Base-by-base conservation (phyloP, 2,113 vertebrate species). In the human region DNA sequence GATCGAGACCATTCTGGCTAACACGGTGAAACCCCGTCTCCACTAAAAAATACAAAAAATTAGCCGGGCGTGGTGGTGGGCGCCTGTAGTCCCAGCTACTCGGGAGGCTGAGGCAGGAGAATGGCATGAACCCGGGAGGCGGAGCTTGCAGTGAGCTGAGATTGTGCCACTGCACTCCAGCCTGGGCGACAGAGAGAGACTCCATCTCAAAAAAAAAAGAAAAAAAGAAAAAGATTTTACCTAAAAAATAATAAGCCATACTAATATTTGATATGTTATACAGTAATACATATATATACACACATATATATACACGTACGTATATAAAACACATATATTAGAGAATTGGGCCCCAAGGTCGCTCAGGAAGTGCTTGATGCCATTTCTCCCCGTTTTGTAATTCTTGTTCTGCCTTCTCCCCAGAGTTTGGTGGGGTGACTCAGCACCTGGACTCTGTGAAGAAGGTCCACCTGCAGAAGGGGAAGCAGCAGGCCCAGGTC, bases 381-480 rank as follows among this genome's bases (percentile, higher is more conserved):
- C 6, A 27, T 87, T 55, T 86, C 45, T 72, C 48, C 25, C 38
- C 35, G 45, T 85, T 73, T 94, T 87, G 3, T 94, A 40, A 92
- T 86, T 55, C 38, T 84, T 84, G 25, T 61, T 96, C 22, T 45
- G 12, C 7, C 27, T 52, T 91, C 66, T 90, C 57, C 5, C 7
- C 89, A 99, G 99, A 98, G 68, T 98, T 98, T 68, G 86, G 96
- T 30, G 8, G 76, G 12, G 82, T 79, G 6, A 17, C 93, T 91
- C 98, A 85, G 86, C 97, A 50, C 32, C 96, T 98, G 84, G 88
- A 25, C 68, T 97, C 97, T 2, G 80, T 96, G 90, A 98, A 98
- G 87, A 97, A 97, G 94, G 98, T 99, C 91, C 98, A 98, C 79
- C 98, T 98, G 2, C 98, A 98, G 86, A 99, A 99, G 97, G 98